These are phyloP conservation scores for Gadus macrocephalus DNA, from an alignment of 2,113 vertebrate genomes.

Conservation along the genomic window DNA sequence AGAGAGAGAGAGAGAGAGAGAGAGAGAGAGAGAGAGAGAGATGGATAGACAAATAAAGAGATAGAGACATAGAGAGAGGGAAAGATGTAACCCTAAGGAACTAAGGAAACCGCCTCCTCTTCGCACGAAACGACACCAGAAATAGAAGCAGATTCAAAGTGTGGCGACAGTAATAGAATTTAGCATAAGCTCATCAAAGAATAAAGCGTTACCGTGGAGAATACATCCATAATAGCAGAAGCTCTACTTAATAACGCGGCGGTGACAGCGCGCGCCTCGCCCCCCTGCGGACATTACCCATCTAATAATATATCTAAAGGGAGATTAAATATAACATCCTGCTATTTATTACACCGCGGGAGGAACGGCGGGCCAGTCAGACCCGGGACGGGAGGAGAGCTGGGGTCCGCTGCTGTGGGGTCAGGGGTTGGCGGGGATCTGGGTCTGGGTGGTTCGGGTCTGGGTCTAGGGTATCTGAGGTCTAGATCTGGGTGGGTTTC, in stretches of 20 bases:
- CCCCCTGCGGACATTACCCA: constrained; percentile 79
- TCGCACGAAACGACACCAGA: constrained; percentile 17
- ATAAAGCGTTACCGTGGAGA: constrained; percentile 74
- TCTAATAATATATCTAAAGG: constrained; percentile 79
- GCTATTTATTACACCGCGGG: constrained; percentile 73
- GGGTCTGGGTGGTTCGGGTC: too few species aligned
- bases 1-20: too few species aligned
- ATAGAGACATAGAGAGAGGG: too few species aligned
- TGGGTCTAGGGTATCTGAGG: too few species aligned
- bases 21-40: too few species aligned
- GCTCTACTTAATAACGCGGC: constrained; percentile 78
- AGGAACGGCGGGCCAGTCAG: constrained; percentile 28
- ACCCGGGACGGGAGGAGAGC: not conserved
- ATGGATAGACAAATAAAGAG: too few species aligned
- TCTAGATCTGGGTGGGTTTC: too few species aligned
- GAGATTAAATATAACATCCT: constrained; percentile 80
- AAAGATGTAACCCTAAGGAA: too few species aligned
- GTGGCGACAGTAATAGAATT: constrained; percentile 72
- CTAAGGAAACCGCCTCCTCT: not conserved
- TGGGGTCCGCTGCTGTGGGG: not conserved
- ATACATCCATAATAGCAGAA: constrained; percentile 79
- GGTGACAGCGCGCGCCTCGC: constrained; percentile 72
- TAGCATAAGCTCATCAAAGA: constrained; percentile 74
- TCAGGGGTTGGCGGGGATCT: too few species aligned
- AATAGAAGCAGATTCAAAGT: constrained; percentile 59